Base-by-base conservation (phyloP, 2,888 invertebrate species). In the Drosophila multiciliata region DNA sequence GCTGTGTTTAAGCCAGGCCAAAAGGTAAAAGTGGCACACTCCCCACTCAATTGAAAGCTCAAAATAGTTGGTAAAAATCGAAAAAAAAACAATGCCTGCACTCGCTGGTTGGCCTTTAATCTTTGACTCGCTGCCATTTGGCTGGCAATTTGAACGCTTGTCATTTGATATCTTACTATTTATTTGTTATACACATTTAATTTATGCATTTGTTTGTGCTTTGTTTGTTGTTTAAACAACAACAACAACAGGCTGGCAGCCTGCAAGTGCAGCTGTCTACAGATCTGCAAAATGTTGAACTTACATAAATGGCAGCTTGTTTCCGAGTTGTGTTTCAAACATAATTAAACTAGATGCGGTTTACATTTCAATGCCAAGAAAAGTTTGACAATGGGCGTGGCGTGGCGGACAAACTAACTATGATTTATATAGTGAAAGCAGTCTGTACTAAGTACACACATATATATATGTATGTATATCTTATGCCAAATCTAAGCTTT, bases 251-350 rank as follows among this genome's bases (percentile, higher is more conserved):
- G 57, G n/a, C 35, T 66, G 23, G n/a, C 35, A 68, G 29, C 23
- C 23, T 23, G 23, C 73, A 69, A 73, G 73, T 75, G 80, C 72
- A 74, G 66, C 54, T 59, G 26, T 59, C 55, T 62, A 53, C 26
- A 62, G 64, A 63, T 83, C 83, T 78, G 83, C 83, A 80, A 80
- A 78, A 82, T 82, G 84, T 84, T 81, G 84, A 87, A 89, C 86
- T 89, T 82, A 87, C 89, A 85, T 83, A 89, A 87, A 89, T 78
- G 89, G 90, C 79, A 90, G 76, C 90, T 86, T 73, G 88, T 76
- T 77, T 61, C 40, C 40, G 66, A 49, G 64, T n/a, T 60, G 42
- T 42, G 40, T 32, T 23, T 9, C 38, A 29, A 55, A 40, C 38
- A 49, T 38, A 59, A 59, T 57, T 64, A 67, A 60, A 35, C 45